phyloP scores from a whole-genome alignment of 2,113 vertebrate genomes.

The Oncorhynchus keta region DNA sequence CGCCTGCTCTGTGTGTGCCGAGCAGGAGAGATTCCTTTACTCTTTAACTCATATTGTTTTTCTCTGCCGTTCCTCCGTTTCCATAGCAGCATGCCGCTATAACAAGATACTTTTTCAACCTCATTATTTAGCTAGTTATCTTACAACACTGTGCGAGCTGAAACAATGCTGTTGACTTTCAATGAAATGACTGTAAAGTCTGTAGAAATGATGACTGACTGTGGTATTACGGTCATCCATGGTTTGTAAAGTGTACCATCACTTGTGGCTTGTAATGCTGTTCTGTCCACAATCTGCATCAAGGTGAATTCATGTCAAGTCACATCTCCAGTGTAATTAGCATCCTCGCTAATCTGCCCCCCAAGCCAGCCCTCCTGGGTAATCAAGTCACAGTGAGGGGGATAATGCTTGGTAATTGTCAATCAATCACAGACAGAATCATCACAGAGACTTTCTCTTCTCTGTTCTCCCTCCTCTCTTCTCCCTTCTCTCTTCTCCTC shows the following conservation, averaged over 20 bases:
- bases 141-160: not conserved
- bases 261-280: not conserved
- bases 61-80: conserved; percentile 29
- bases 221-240: not conserved
- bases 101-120: conserved; percentile 27
- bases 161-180: not conserved
- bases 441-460: not conserved
- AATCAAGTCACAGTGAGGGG: conserved; percentile 8
- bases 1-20: conserved; percentile 22
- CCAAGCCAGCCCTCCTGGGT: not conserved
- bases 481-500: not conserved
- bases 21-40: conserved; percentile 48
- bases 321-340: not conserved
- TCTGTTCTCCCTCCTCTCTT: not conserved
- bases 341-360: not conserved
- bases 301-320: not conserved
- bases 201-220: not conserved
- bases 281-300: not conserved
- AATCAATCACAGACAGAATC: not conserved
- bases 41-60: conserved; percentile 32
- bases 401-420: conserved; percentile 10
- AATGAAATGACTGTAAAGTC: not conserved
- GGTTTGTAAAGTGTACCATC: not conserved
- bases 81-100: conserved; percentile 52
- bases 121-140: conserved; percentile 24